Evolutionary conservation across 2,113 vertebrate genomes (phyloP).

Genomic region (Anoplopoma fimbria): DNA sequence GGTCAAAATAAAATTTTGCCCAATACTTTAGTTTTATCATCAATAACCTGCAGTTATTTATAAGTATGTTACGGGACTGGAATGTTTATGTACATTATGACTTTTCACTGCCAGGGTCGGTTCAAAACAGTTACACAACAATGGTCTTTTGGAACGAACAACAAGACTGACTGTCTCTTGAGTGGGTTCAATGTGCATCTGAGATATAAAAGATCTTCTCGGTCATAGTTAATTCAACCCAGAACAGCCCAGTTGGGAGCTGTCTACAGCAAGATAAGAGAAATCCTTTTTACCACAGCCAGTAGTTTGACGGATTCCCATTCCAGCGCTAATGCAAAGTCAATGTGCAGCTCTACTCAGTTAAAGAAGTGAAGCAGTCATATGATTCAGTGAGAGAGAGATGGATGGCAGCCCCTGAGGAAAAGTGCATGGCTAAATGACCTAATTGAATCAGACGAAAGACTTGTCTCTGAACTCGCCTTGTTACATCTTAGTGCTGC

Average conservation of each 20-base stretch:
- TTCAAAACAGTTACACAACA: not conserved
- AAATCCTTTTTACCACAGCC: slow-evolving; percentile 30
- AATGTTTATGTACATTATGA: not conserved
- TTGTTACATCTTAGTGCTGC: not conserved
- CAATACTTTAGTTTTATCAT: too few relatives aligned
- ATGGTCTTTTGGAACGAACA: not conserved
- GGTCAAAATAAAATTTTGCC: too few relatives aligned
- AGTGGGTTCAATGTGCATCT: not conserved
- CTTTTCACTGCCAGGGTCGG: not conserved
- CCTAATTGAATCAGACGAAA: not conserved
- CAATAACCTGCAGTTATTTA: too few relatives aligned
- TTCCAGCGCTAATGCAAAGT: slow-evolving; percentile 25
- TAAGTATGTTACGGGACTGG: too few relatives aligned
- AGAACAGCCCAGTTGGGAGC: not conserved
- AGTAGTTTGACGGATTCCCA: slow-evolving; percentile 17
- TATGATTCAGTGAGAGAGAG: slow-evolving; percentile 10
- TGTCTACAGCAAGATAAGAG: slow-evolving; percentile 12
- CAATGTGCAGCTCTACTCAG: slow-evolving; percentile 18
- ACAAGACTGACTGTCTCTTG: not conserved
- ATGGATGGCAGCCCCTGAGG: not conserved
- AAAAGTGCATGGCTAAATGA: not conserved
- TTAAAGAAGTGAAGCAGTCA: slow-evolving; percentile 11
- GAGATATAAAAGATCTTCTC: slow-evolving; percentile 1
- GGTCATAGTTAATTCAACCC: slow-evolving; percentile 24
- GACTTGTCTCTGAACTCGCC: not conserved